Conservation (phyloP, 2,113 vertebrate genomes). For the Natator depressus region DNA sequence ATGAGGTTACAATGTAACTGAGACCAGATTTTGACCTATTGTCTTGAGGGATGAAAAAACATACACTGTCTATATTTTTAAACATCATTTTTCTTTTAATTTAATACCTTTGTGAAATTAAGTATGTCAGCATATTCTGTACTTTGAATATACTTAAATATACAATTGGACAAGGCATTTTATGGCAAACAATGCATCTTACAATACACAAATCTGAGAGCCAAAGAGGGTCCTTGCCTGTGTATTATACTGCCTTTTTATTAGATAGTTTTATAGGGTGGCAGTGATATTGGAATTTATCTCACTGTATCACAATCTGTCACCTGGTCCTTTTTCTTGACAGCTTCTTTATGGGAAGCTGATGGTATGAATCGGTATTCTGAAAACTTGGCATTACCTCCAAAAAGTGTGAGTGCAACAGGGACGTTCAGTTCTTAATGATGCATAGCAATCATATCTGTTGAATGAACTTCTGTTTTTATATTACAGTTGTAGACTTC, state of each 20-base stretch:
- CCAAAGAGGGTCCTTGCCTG: constrained; percentile 1
- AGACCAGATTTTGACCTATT: constrained; percentile 1
- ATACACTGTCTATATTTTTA: background rate
- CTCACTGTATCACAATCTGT: background rate
- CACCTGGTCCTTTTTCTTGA: constrained; percentile 1
- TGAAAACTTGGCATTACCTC: constrained; percentile 11
- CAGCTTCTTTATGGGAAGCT: constrained; percentile 20
- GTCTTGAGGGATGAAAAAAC: background rate
- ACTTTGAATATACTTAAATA: background rate
- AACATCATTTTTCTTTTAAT: background rate
- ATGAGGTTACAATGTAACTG: background rate
- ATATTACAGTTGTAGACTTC: background rate
- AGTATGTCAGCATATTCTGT: background rate
- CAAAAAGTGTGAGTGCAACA: background rate
- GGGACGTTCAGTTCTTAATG: background rate
- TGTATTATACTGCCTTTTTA: constrained; percentile 14
- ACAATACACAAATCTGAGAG: constrained; percentile 2
- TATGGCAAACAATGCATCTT: constrained; percentile 19
- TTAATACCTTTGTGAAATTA: background rate
- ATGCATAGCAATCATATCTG: background rate
- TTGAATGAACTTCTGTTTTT: background rate
- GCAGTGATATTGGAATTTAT: constrained; percentile 31
- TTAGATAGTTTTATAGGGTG: constrained; percentile 46
- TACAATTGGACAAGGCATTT: background rate
- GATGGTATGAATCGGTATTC: background rate